These are phyloP conservation scores for Rhinella marina DNA, from an alignment of 2,797 vertebrate genomes.

Conservation along the genomic window DNA sequence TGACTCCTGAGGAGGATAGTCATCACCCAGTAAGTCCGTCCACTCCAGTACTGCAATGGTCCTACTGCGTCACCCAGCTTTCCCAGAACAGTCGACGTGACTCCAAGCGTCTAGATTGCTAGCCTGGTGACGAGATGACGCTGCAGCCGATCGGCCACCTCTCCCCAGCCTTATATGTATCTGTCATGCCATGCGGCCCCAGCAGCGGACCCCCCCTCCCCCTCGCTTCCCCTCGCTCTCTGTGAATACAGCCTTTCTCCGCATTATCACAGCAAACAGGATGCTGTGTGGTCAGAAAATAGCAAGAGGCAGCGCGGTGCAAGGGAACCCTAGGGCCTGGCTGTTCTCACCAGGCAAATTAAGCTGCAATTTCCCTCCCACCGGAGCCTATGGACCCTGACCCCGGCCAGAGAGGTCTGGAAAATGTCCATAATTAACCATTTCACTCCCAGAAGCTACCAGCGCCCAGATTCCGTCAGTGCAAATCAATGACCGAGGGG, in stretches of 20 bases:
- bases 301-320: conserved; percentile 48
- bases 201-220: not conserved
- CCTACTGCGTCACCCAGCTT: too few species aligned
- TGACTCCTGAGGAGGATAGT: too few species aligned
- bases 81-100: too few species aligned
- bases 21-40: too few species aligned
- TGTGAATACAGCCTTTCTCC: conserved; percentile 58
- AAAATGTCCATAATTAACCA: conserved; percentile 53
- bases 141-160: conserved; percentile 18
- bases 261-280: conserved; percentile 61
- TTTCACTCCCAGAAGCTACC: conserved; percentile 4
- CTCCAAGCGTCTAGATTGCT: not conserved
- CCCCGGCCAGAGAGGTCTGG: conserved; percentile 42
- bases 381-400: conserved; percentile 47
- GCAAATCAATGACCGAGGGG: not conserved
- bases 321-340: conserved; percentile 48
- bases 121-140: not conserved
- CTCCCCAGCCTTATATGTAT: conserved; percentile 21
- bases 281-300: conserved; percentile 60
- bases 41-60: too few species aligned
- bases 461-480: not conserved
- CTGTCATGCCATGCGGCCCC: conserved; percentile 23
- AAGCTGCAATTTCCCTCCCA: conserved; percentile 44
- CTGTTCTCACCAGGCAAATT: conserved; percentile 49
- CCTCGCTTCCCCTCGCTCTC: conserved; percentile 25